Evolutionary conservation across 2,888 invertebrate species (phyloP), one percentile per base, ranked within the genome.

Genomic region (Andrena chrysosceles): DNA sequence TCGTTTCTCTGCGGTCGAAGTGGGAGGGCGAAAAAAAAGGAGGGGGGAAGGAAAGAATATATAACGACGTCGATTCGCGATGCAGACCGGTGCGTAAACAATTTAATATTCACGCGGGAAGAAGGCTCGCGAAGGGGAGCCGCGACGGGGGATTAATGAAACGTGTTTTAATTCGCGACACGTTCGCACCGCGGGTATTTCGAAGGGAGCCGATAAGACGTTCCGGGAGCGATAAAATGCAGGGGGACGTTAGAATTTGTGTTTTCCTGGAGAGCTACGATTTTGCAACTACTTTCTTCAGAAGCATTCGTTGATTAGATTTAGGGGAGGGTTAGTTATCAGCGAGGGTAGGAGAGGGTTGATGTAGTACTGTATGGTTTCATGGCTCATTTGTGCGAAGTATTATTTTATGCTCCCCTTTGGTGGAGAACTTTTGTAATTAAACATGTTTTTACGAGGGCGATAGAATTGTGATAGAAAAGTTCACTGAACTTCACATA

Each of bases 161-260:
- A 72, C 79, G 73, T 56, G 69, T 62, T 83, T 83, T 77, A 70
- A 83, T 83, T 77, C 82, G 64, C 63, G 63, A 63, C 81, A 75
- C 70, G 75, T 59, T 60, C 52, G 31, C 31, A n/a, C 64, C 70
- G 63, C 20, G 33, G 73, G 29, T 59, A 69, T 52, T 49, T 56
- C 29, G n/a, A 13, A 8, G 66, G 56, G 70, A 74, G 56, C 63
- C 59, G 60, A 31, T 48, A 70, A 68, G 49, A n/a, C 10, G 35
- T 10, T 31, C 8, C 7, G 2, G 29, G 13, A 29, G 13, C 8
- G 60, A 3, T 31, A 16, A 33, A 56, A 4, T 20, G 10, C 13
- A 0, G 35, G 13, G 33, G 54, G 33, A 42, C 3, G 23, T 66
- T 80, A 48, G 59, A 49, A 29, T 59, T 49, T n/a, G 26, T 23